Conservation (phyloP, 2,888 invertebrate species). For the Cephalotes varians region DNA sequence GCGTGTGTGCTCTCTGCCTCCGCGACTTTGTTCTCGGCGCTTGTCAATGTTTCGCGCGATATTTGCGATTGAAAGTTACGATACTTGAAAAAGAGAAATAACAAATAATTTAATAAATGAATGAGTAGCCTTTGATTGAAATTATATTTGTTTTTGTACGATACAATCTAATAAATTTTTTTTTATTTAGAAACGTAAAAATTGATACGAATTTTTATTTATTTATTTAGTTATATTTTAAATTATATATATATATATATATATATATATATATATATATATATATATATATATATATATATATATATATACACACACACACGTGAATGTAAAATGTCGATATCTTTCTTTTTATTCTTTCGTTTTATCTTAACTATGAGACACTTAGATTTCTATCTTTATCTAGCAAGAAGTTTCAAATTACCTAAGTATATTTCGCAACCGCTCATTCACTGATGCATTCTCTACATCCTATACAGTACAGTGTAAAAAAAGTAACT, state of each 20-base stretch:
- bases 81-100: neutral
- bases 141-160: neutral
- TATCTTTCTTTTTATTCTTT: too few species aligned
- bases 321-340: too few species aligned
- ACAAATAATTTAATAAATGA: neutral
- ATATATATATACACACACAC: too few species aligned
- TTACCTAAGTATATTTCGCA: neutral
- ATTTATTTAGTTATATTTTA: neutral
- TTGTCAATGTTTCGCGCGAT: neutral
- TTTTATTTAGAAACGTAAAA: neutral
- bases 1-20: neutral
- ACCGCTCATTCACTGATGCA: constrained; percentile 1
- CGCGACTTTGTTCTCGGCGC: neutral
- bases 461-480: neutral
- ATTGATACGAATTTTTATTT: neutral
- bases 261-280: too few species aligned
- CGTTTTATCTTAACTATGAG: neutral
- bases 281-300: too few species aligned
- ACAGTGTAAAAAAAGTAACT: constrained; percentile 3
- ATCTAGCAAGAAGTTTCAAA: constrained; percentile 7
- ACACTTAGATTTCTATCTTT: neutral
- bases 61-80: neutral
- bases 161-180: neutral
- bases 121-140: neutral
- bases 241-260: too few species aligned